Percentiles rank a stretch among this genome's conserved stretches.
These are phyloP conservation scores for Clavelina lepadiformis DNA, from an alignment of 23 tunicate species.

Conservation along the genomic window DNA sequence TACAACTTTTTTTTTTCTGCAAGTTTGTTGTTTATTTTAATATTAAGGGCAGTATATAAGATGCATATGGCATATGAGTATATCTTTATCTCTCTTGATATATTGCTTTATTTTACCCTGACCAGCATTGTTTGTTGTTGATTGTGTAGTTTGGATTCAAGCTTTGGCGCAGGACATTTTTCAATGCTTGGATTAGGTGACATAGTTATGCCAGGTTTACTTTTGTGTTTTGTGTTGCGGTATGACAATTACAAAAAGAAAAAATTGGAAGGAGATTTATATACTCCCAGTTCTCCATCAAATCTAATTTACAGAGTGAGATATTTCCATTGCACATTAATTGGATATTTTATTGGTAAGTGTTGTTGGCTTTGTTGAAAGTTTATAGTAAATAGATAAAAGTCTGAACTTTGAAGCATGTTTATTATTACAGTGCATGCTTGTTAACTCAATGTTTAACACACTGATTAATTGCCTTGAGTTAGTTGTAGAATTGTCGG, in stretches of 20 bases:
- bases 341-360: constrained; percentile 95
- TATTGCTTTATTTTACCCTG: too few species aligned
- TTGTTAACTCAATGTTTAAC: too few species aligned
- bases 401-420: background rate
- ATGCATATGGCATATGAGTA: too few species aligned
- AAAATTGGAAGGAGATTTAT: constrained; percentile 74
- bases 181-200: constrained; percentile 94
- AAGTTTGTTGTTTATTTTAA: too few species aligned
- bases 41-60: too few species aligned
- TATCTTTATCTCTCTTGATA: too few species aligned
- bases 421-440: too few species aligned
- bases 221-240: constrained; percentile 84
- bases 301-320: constrained; percentile 81
- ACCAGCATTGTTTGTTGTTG: too few species aligned
- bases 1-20: too few species aligned
- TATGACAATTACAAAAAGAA: constrained; percentile 93
- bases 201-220: constrained; percentile 94
- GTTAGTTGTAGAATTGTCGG: too few species aligned
- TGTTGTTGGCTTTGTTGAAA: background rate
- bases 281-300: constrained; percentile 66
- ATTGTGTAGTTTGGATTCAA: constrained; percentile 33
- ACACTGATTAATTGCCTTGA: too few species aligned
- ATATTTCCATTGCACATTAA: constrained; percentile 89
- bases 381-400: background rate
- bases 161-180: constrained; percentile 53